Conservation (phyloP, 2,888 invertebrate species). For the Lottia scabra region DNA sequence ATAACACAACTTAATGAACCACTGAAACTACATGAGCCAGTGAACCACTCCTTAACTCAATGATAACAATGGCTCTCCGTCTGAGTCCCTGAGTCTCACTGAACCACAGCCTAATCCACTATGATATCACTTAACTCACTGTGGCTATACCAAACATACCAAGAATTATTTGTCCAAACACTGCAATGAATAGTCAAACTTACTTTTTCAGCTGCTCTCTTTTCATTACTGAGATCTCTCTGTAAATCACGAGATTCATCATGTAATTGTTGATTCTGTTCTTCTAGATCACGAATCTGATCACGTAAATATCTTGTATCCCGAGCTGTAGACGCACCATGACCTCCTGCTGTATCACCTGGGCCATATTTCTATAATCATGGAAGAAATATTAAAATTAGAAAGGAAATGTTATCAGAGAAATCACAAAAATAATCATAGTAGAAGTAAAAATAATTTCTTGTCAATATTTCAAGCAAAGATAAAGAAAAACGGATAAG, state of each 20-base stretch:
- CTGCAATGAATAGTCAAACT: background rate
- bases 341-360: conserved; percentile 37
- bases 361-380: conserved; percentile 50
- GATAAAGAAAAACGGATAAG: no score
- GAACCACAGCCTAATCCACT: background rate
- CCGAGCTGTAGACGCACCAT: conserved; percentile 39
- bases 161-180: background rate
- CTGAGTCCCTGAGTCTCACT: no score
- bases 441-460: no score
- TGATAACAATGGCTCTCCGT: no score
- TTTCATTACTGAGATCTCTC: conserved; percentile 58
- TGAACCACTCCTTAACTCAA: no score
- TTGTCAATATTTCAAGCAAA: no score
- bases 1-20: no score
- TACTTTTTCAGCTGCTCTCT: conserved; percentile 58
- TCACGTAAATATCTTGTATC: conserved; percentile 49
- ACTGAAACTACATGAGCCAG: no score
- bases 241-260: conserved; percentile 60
- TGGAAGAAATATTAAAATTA: no score
- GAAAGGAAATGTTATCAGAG: no score
- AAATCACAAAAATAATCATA: no score
- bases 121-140: no score
- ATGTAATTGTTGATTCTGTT: conserved; percentile 54
- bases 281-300: conserved; percentile 62
- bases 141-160: background rate